Conservation (phyloP, 1,140 invertebrate genomes). For the Plodia interpunctella region DNA sequence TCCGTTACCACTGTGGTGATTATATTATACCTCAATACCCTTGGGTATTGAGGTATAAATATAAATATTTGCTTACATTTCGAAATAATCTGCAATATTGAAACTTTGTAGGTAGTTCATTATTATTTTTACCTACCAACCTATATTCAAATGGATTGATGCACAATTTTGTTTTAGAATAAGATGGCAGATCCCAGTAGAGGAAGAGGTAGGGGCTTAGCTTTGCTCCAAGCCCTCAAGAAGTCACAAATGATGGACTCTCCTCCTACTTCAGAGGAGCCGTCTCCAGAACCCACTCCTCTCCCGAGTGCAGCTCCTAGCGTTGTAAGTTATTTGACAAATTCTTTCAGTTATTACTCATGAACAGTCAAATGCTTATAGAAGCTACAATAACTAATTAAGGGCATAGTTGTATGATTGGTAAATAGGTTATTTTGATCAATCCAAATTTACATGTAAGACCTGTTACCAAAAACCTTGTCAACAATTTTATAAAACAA, state of each 20-base stretch:
- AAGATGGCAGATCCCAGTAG: conserved; percentile 43
- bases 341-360: too few relatives aligned
- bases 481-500: too few relatives aligned
- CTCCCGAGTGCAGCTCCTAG: conserved; percentile 32
- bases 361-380: too few relatives aligned
- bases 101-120: not conserved
- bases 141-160: not conserved
- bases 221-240: conserved; percentile 52
- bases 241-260: conserved; percentile 39
- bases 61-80: too few relatives aligned
- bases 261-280: conserved; percentile 26
- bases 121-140: not conserved
- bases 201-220: conserved; percentile 57
- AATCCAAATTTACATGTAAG: too few relatives aligned
- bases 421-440: too few relatives aligned
- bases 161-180: conserved; percentile 15
- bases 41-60: too few relatives aligned
- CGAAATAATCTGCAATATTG: not conserved
- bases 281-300: conserved; percentile 25
- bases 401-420: too few relatives aligned
- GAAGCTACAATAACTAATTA: too few relatives aligned
- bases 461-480: too few relatives aligned
- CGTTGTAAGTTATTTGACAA: conserved; percentile 31
- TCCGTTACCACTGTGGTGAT: too few relatives aligned
- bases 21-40: too few relatives aligned